Base-by-base conservation (phyloP, 2,797 vertebrate species). In the Propithecus deckenii region DNA sequence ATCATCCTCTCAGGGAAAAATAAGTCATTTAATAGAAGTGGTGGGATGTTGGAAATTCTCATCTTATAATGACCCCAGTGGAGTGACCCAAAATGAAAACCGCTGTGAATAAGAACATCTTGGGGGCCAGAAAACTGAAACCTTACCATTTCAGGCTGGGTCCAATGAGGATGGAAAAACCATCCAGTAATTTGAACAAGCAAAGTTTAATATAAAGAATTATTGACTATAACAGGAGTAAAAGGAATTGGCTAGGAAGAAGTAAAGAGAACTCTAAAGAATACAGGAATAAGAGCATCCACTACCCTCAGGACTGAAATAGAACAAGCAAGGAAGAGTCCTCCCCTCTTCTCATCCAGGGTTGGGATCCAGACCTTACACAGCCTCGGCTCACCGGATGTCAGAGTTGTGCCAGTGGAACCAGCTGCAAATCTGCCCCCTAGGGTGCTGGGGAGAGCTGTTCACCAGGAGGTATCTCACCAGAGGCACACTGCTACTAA, bases 241-340 rank as follows among this genome's bases (percentile, higher is more conserved):
- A 38, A 92, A 81, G 59, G 32, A 81, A 79, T 43, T 95, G 86
- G 43, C 41, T 57, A 91, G 86, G 55, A 86, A 69, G 22, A 94
- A 71, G 65, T 81, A 85, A 85, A 92, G 75, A 72, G 17, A 74
- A 46, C 4, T 11, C 52, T 74, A 79, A 86, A 83, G 28, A 83
- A 46, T 55, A 48, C 7, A 95, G 69, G 46, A 84, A 38, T 86
- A 86, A 52, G 7, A 76, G 30, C 10, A 61, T 46, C 12, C 4
- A 11, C 46, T 32, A 3, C 30, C 9, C 50, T 46, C 18, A 76
- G 69, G 4, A 14, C 41, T 93, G 22, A 95, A 76, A 80, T 4
- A 86, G 25, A 57, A 2, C 15, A 71, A 30, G 18, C 2, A 23
- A 67, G 32, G 9, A 61, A 71, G 38, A 76, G 9, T 23, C 35